phyloP scores from a whole-genome alignment of 2,797 vertebrate species.

The Sciurus carolinensis region DNA sequence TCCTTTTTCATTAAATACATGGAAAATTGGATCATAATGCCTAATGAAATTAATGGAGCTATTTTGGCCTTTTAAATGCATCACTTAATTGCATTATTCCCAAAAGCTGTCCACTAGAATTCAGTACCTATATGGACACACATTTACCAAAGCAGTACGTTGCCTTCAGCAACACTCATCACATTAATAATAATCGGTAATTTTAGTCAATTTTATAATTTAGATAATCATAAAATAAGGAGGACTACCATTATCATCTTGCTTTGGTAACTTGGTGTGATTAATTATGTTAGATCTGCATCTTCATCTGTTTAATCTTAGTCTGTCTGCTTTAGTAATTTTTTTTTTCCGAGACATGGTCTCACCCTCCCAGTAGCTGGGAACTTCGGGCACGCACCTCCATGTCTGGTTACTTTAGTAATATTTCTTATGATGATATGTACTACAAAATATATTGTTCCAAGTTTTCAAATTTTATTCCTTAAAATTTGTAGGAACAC shows the following conservation, averaged over 20 bases:
- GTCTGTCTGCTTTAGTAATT: constrained; percentile 16
- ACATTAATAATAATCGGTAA: constrained; percentile 57
- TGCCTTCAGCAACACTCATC: constrained; percentile 8
- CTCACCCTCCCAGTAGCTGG: background rate
- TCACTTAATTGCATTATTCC: constrained; percentile 76
- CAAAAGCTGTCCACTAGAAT: constrained; percentile 69
- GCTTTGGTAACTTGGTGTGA: constrained; percentile 54
- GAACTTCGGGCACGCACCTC: background rate
- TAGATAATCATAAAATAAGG: constrained; percentile 62
- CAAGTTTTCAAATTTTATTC: constrained; percentile 45
- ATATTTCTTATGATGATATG: background rate
- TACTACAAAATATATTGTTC: background rate
- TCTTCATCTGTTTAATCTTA: constrained; percentile 35
- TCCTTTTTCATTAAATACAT: constrained; percentile 83
- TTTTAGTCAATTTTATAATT: constrained; percentile 27
- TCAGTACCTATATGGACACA: constrained; percentile 37
- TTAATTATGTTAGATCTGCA: background rate
- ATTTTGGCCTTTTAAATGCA: constrained; percentile 77
- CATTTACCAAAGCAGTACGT: constrained; percentile 59
- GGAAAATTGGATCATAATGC: constrained; percentile 78
- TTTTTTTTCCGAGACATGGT: background rate
- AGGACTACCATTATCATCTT: constrained; percentile 14
- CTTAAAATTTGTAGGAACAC: constrained; percentile 12
- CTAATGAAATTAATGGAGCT: constrained; percentile 82
- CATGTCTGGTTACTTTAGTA: background rate